Evolutionary conservation across 2,888 invertebrate species (phyloP), one percentile per base, ranked within the genome.

Genomic region (Drosophila histrio): DNA sequence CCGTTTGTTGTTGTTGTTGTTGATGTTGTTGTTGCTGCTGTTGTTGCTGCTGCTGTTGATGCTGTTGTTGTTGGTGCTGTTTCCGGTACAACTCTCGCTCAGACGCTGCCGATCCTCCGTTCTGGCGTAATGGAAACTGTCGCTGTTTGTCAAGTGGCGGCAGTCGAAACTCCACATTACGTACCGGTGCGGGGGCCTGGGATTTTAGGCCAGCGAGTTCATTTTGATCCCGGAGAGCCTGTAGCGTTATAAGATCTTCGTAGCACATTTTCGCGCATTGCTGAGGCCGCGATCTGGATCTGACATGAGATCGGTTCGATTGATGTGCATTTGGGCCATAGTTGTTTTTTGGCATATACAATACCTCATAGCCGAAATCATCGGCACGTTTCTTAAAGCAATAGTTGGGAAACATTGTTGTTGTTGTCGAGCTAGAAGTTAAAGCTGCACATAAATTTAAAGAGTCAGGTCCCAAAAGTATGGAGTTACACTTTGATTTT

Each of bases 351-450:
- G 62, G 58, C 21, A 38, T 13, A 19, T 65, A 73, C 21, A 61
- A 1, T 4, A 86, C 41, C 9, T 88, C 64, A 21, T 63, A 87
- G 34, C 49, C 81, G 6, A 38, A 57, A 6, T 75, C 54, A 9
- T 57, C 53, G 34, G 43, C 11, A 8, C 50, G 49, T 52, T 72
- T 82, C n/a, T 56, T 56, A 41, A 85, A 89, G 59, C 88, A 85
- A 47, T 60, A 87, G 65, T 84, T 84, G 65, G 86, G 86, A 53
- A 72, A 69, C 89, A 89, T 84, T 34, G 38, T 36, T 54, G 6
- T n/a, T 26, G 26, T 43, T 41, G 46, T 28, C 50, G 15, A 7
- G 9, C n/a, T 52, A 22, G 26, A 39, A 36, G 44, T 39, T 43
- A 32, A 26, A 53, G 39, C 7, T 58, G 38, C 43, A 52, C 38